phyloP scores from a whole-genome alignment of 2,888 invertebrate genomes.

The Brenthis ino region DNA sequence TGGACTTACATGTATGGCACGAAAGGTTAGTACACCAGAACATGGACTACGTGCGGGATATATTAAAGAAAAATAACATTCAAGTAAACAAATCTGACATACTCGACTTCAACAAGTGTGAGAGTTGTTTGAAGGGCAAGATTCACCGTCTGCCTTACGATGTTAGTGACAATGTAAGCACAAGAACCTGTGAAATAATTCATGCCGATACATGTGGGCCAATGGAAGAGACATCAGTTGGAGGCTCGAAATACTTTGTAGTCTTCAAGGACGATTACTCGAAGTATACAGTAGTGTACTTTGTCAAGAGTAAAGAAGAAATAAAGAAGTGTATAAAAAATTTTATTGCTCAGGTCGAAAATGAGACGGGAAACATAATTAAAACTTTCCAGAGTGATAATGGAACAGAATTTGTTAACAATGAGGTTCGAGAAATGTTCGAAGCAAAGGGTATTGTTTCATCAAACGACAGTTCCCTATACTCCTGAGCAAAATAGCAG shows the following conservation, averaged over 20 bases:
- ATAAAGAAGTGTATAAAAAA: slow-evolving; percentile 35
- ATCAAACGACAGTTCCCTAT: slow-evolving; percentile 36
- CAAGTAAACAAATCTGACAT: slow-evolving; percentile 27
- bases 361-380: slow-evolving; percentile 44
- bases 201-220: slow-evolving; percentile 32
- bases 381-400: slow-evolving; percentile 33
- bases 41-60: slow-evolving; percentile 23
- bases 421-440: slow-evolving; percentile 13
- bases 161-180: slow-evolving; percentile 14
- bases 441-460: slow-evolving; percentile 4
- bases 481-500: slow-evolving; percentile 38
- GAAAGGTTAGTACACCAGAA: slow-evolving; percentile 28
- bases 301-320: slow-evolving; percentile 36
- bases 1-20: slow-evolving; percentile 32
- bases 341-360: slow-evolving; percentile 43
- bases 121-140: slow-evolving; percentile 35
- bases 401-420: slow-evolving; percentile 32
- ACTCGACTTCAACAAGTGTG: slow-evolving; percentile 24
- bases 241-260: slow-evolving; percentile 43
- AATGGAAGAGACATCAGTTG: slow-evolving; percentile 40
- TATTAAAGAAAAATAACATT: slow-evolving; percentile 30
- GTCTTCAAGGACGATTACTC: slow-evolving; percentile 44
- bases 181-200: slow-evolving; percentile 40
- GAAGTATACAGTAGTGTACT: slow-evolving; percentile 32
- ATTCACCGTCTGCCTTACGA: slow-evolving; percentile 27